phyloP scores from a whole-genome alignment of 2,113 vertebrate genomes.

The Podarcis muralis region DNA sequence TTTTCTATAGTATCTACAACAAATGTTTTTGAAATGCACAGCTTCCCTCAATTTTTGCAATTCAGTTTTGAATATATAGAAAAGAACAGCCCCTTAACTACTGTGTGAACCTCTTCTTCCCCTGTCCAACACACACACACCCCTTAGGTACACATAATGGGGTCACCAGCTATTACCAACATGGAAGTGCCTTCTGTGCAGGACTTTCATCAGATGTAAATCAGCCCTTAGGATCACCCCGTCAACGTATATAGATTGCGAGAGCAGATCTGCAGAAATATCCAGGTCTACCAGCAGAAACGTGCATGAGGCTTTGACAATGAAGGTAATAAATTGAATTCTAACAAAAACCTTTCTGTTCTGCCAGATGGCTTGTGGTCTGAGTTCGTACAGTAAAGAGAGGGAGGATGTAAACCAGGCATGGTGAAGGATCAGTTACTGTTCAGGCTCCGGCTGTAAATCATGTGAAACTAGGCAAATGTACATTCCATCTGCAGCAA shows the following conservation, averaged over 20 bases:
- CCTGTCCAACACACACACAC: not conserved
- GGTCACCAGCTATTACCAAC: not conserved
- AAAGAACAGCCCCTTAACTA: not conserved
- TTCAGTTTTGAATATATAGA: not conserved
- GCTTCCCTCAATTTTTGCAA: not conserved
- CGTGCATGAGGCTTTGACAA: constrained; percentile 45
- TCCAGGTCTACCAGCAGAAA: constrained; percentile 35
- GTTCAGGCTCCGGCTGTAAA: constrained; percentile 41
- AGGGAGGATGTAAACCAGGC: constrained; percentile 41
- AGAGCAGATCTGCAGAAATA: constrained; percentile 26
- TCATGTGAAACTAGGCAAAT: constrained; percentile 44
- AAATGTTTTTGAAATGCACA: not conserved
- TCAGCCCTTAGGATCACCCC: not conserved
- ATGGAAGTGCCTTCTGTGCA: not conserved
- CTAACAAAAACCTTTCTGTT: constrained; percentile 41
- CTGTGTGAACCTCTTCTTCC: not conserved
- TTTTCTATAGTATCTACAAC: not conserved
- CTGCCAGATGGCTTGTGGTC: constrained; percentile 38
- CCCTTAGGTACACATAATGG: no score
- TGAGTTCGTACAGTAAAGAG: constrained; percentile 40
- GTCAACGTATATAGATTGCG: constrained; percentile 41
- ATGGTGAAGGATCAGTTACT: constrained; percentile 39
- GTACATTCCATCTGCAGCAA: constrained; percentile 49
- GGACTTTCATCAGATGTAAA: not conserved
- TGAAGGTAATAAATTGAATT: constrained; percentile 46